Evolutionary conservation across 2,888 invertebrate species (phyloP), one percentile per base, ranked within the genome.

Genomic region (Acrobasis suavella): DNA sequence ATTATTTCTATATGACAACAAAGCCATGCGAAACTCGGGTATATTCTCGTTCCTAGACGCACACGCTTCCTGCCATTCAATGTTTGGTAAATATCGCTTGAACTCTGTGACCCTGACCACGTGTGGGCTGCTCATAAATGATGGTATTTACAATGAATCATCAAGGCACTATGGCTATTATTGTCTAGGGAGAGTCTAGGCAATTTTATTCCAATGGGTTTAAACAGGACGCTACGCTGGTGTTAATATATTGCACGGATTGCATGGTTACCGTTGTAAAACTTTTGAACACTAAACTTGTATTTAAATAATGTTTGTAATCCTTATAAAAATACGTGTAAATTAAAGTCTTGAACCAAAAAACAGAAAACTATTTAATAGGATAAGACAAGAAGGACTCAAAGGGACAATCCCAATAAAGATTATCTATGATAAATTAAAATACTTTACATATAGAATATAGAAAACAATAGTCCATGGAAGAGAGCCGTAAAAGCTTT

Each of bases 41-140:
- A 62, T 62, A 65, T 64, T 60, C 60, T 64, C 46, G 46, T 46
- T 52, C 49, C 63, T 38, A 69, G 66, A 73, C 76, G 74, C 78
- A 78, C 72, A 78, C 73, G 78, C 81, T 83, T 83, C 83, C 83
- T 83, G 79, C 72, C 73, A 68, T 68, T 62, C 70, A 68, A 68
- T 83, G 84, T 86, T 86, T 85, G 78, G 86, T 87, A 87, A 88
- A 89, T 83, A 89, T 73, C 71, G 72, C 69, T 68, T 85, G 87
- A 88, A 85, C 88, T 81, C 82, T 12, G 56, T 81, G 86, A 87
- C 86, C 86, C 76, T 69, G 69, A 65, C 72, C 78, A 79, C 76
- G 74, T 71, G 72, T 16, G 3, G 62, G 39, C 2, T 51, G 1
- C 16, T 37, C 9, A 39, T 50, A 60, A 15, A 14, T 39, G 10